Percentiles rank a stretch among this genome's conserved stretches.
Conservation (phyloP, 2,797 vertebrate genomes). For the Semotilus atromaculatus region DNA sequence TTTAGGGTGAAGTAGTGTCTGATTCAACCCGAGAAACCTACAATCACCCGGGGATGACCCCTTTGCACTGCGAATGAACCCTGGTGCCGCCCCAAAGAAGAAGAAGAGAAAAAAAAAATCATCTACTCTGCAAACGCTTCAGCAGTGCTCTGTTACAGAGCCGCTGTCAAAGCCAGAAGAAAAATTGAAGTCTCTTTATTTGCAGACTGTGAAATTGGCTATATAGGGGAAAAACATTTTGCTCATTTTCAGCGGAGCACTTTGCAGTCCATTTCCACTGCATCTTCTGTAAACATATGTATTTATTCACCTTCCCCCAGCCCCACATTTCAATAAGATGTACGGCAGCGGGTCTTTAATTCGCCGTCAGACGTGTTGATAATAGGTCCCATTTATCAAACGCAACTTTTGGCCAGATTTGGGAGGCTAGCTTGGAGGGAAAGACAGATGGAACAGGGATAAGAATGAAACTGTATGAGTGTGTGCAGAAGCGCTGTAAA, state of each 20-base stretch:
- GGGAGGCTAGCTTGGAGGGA: slow-evolving; percentile 40
- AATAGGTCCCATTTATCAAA: slow-evolving; percentile 63
- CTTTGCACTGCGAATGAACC: slow-evolving; percentile 42
- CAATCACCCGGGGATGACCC: slow-evolving; percentile 40
- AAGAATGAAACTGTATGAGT: slow-evolving; percentile 46
- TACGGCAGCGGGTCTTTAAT: slow-evolving; percentile 56
- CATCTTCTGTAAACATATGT: slow-evolving; percentile 57
- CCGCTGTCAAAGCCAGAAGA: slow-evolving; percentile 53
- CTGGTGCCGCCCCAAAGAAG: slow-evolving; percentile 8
- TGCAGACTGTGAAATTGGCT: slow-evolving; percentile 60
- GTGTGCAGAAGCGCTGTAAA: slow-evolving; percentile 19
- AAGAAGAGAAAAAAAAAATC: not conserved
- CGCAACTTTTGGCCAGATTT: slow-evolving; percentile 52
- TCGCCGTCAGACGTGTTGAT: slow-evolving; percentile 59
- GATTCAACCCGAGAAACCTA: slow-evolving; percentile 16
- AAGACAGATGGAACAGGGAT: slow-evolving; percentile 47
- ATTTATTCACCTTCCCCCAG: slow-evolving; percentile 59
- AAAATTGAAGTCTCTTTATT: slow-evolving; percentile 56
- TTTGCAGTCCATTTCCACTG: slow-evolving; percentile 46
- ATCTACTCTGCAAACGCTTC: slow-evolving; percentile 21
- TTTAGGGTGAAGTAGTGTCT: slow-evolving; percentile 36
- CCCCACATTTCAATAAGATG: slow-evolving; percentile 59
- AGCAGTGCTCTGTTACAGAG: slow-evolving; percentile 32
- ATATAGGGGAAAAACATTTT: slow-evolving; percentile 43
- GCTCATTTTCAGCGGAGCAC: slow-evolving; percentile 38